Percentiles rank a stretch among this genome's conserved stretches.
Evolutionary conservation across 2,113 vertebrate genomes (phyloP).

Genomic region (Tylochromis polylepis): DNA sequence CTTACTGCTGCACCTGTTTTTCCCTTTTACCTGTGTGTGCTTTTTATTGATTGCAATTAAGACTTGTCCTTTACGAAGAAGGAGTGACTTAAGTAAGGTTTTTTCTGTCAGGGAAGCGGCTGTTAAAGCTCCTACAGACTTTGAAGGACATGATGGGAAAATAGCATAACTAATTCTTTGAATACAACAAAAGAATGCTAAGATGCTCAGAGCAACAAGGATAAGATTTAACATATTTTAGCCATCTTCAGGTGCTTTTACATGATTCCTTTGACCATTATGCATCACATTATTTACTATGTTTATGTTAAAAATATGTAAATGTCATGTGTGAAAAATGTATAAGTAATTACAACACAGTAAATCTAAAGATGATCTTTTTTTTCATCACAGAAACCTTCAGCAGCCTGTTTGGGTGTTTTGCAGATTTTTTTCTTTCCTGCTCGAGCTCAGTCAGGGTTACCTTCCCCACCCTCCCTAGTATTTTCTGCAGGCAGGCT

Average conservation of each 20-base stretch:
- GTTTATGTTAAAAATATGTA: neutral
- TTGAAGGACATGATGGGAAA: neutral
- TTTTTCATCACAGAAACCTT: neutral
- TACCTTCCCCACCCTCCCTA: neutral
- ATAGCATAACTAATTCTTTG: neutral
- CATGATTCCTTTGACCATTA: neutral
- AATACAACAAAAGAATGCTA: neutral
- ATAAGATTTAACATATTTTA: rapidly evolving
- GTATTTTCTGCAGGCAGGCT: neutral
- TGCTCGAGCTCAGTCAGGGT: neutral
- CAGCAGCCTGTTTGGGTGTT: neutral
- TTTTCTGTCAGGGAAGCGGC: neutral
- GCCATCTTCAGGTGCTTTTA: neutral
- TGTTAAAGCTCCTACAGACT: neutral
- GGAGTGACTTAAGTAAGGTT: neutral
- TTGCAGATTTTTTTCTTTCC: neutral
- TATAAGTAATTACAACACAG: too few species aligned
- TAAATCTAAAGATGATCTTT: neutral
- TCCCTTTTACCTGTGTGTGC: neutral
- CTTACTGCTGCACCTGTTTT: neutral
- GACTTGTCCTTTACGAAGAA: neutral
- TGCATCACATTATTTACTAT: neutral
- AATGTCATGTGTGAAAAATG: neutral
- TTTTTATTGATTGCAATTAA: neutral
- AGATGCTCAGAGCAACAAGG: neutral